These are phyloP conservation scores for Copsychus sechellarum DNA, from an alignment of 2,113 vertebrate species.

Conservation along the genomic window DNA sequence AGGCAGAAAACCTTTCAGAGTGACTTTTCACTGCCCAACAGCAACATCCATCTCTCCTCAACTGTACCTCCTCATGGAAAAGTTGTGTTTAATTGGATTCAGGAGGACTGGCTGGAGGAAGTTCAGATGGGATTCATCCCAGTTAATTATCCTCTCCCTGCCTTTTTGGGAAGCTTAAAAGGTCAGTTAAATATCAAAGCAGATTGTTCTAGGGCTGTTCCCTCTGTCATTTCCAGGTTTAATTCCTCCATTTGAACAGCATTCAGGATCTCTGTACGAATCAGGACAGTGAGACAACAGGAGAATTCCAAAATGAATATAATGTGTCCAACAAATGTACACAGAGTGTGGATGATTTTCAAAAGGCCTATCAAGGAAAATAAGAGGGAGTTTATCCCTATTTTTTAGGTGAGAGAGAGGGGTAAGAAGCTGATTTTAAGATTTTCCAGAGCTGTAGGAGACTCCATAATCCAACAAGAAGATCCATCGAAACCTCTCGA, in stretches of 20 bases:
- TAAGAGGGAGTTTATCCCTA: accelerated
- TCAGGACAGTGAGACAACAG: neutral
- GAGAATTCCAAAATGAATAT: neutral
- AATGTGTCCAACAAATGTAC: neutral
- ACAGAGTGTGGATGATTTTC: neutral
- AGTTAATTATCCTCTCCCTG: neutral
- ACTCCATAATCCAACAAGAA: neutral
- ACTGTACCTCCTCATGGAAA: slow-evolving; percentile 7
- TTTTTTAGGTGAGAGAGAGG: neutral
- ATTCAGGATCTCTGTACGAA: neutral
- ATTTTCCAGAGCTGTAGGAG: neutral
- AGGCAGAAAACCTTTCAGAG: neutral
- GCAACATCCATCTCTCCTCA: neutral
- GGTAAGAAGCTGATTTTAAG: neutral
- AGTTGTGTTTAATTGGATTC: slow-evolving; percentile 53
- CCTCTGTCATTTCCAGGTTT: neutral
- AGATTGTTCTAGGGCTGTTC: slow-evolving; percentile 8
- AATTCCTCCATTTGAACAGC: neutral
- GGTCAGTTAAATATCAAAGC: slow-evolving; percentile 56
- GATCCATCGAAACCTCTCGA: neutral
- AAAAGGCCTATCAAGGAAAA: neutral
- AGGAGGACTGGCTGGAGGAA: slow-evolving; percentile 31
- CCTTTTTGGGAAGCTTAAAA: slow-evolving; percentile 56
- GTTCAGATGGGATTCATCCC: slow-evolving; percentile 55
- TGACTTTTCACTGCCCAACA: neutral